These are phyloP conservation scores for Paralichthys olivaceus DNA, from an alignment of 2,113 vertebrate species.

Conservation along the genomic window DNA sequence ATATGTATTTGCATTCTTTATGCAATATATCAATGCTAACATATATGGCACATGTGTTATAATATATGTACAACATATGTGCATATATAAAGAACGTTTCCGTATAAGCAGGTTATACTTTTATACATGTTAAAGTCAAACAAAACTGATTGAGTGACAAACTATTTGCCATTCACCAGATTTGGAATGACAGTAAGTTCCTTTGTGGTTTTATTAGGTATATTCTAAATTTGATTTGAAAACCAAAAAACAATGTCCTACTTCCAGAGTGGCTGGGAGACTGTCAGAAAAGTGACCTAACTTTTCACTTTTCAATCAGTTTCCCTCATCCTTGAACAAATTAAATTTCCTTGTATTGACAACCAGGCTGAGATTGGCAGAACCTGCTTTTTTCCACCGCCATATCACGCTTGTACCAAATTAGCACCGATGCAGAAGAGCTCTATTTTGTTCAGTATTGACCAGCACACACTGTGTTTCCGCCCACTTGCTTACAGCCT, in stretches of 20 bases:
- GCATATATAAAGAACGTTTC: too few species aligned
- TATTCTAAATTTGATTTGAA: not conserved
- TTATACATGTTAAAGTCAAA: too few species aligned
- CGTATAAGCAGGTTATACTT: too few species aligned
- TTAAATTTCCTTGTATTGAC: not conserved
- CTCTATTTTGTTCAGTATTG: constrained; percentile 54
- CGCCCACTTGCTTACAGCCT: constrained; percentile 64
- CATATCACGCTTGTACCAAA: constrained; percentile 23
- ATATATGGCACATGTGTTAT: too few species aligned
- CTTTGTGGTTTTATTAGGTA: not conserved
- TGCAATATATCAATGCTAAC: too few species aligned
- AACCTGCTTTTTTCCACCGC: not conserved
- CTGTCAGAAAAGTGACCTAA: too few species aligned
- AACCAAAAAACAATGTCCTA: not conserved
- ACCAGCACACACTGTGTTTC: constrained; percentile 41
- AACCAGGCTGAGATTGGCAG: constrained; percentile 3
- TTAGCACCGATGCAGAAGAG: constrained; percentile 59
- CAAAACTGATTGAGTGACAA: too few species aligned
- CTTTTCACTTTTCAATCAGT: not conserved
- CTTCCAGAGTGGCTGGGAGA: too few species aligned
- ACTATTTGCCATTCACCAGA: not conserved
- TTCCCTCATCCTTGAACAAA: not conserved
- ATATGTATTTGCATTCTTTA: too few species aligned
- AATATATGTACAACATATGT: too few species aligned
- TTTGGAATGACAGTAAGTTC: not conserved